Conservation (phyloP, 2,888 invertebrate genomes). For the Drosophila fulvimacula region DNA sequence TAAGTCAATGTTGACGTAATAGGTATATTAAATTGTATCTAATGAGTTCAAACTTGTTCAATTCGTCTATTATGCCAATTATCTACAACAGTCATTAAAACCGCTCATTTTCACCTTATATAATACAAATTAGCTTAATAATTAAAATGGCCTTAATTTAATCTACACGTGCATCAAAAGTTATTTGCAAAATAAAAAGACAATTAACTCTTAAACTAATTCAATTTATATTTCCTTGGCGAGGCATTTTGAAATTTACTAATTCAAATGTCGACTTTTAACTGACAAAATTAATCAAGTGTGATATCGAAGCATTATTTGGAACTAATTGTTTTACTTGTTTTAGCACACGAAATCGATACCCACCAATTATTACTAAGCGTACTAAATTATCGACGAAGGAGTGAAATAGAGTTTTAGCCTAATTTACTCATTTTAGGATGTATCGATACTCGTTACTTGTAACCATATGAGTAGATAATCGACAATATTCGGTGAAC, state of each 20-base stretch:
- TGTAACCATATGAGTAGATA: background rate
- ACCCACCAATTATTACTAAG: background rate
- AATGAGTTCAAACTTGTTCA: background rate
- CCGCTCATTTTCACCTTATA: background rate
- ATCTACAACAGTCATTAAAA: background rate
- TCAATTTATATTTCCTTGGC: background rate
- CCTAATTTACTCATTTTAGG: background rate
- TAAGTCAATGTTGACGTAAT: background rate
- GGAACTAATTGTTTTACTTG: background rate
- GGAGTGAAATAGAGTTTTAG: background rate
- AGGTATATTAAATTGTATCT: background rate
- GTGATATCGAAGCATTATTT: background rate
- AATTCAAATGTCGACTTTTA: background rate
- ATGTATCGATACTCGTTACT: background rate
- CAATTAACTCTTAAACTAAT: background rate
- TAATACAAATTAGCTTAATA: background rate
- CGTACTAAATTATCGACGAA: background rate
- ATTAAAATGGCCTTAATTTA: background rate
- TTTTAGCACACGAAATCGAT: background rate
- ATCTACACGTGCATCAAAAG: background rate
- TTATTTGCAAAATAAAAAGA: background rate
- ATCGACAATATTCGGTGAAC: background rate
- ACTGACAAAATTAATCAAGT: background rate
- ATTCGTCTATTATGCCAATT: constrained; percentile 2
- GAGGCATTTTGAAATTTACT: background rate